Conservation (phyloP, 1,140 invertebrate species). For the Charaxes varanes region DNA sequence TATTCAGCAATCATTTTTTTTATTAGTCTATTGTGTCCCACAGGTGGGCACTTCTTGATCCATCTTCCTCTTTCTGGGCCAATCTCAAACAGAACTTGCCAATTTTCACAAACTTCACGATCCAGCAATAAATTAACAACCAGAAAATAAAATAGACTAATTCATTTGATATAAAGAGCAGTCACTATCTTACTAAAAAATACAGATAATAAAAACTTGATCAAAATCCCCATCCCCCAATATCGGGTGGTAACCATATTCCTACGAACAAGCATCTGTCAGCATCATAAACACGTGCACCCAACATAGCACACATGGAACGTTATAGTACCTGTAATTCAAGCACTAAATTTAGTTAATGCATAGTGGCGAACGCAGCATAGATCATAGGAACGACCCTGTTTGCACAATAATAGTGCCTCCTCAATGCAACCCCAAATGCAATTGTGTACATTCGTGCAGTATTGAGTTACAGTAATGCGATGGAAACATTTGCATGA, state of each 20-base stretch:
- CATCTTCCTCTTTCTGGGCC: no score
- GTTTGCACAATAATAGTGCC: constrained; percentile 60
- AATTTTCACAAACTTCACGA: no score
- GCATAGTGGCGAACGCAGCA: constrained; percentile 19
- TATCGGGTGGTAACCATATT: not conserved
- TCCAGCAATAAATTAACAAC: no score
- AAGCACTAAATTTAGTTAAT: constrained; percentile 23
- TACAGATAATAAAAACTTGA: no score
- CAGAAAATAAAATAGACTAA: no score
- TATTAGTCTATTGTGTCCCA: no score
- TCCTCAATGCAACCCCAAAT: constrained; percentile 64
- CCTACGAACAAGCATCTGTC: not conserved
- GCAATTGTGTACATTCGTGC: constrained; percentile 70
- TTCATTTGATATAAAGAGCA: no score
- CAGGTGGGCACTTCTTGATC: no score
- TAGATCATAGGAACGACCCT: constrained; percentile 33
- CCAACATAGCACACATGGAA: constrained; percentile 4
- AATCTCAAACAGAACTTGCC: no score
- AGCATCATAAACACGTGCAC: not conserved
- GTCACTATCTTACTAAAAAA: no score
- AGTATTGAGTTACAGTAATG: constrained; percentile 67
- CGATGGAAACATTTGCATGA: constrained; percentile 59
- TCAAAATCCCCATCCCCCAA: not conserved
- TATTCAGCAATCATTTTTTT: no score
- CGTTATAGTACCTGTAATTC: constrained; percentile 16